These are phyloP conservation scores for Periphyllus acericola DNA, from an alignment of 2,888 invertebrate species.

Conservation along the genomic window DNA sequence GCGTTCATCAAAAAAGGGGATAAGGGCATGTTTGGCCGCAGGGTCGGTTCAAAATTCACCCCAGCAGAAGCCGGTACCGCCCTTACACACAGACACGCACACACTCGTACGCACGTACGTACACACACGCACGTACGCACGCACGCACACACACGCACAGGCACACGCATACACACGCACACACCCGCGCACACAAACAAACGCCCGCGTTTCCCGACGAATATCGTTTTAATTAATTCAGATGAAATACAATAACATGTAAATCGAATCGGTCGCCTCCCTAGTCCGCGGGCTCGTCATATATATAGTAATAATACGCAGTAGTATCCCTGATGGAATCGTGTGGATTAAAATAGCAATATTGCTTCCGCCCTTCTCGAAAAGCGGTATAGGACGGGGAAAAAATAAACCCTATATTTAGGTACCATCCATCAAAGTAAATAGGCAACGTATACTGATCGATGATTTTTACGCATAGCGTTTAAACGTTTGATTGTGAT, in stretches of 20 bases:
- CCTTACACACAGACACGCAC: neutral
- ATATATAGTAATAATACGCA: neutral
- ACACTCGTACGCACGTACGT: no score
- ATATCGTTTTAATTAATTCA: constrained; percentile 62
- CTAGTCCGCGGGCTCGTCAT: neutral
- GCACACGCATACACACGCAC: no score
- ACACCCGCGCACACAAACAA: no score
- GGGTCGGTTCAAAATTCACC: constrained; percentile 49
- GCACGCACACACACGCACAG: no score
- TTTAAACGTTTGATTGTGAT: neutral
- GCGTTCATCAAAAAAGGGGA: constrained; percentile 1
- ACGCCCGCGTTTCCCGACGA: constrained; percentile 5
- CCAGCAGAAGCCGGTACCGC: constrained; percentile 37
- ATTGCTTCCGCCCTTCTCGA: neutral
- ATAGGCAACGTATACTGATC: constrained; percentile 13
- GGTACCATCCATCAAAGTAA: constrained; percentile 1
- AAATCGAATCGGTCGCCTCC: constrained; percentile 48
- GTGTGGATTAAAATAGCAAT: constrained; percentile 30
- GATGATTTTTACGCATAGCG: constrained; percentile 1
- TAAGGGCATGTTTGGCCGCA: constrained; percentile 33
- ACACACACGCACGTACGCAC: no score
- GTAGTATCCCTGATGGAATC: constrained; percentile 11
- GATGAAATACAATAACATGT: constrained; percentile 57
- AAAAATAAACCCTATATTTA: neutral
- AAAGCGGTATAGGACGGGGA: neutral